Evolutionary conservation across 2,888 invertebrate genomes (phyloP).

Genomic region (Ganaspis brasiliensis): DNA sequence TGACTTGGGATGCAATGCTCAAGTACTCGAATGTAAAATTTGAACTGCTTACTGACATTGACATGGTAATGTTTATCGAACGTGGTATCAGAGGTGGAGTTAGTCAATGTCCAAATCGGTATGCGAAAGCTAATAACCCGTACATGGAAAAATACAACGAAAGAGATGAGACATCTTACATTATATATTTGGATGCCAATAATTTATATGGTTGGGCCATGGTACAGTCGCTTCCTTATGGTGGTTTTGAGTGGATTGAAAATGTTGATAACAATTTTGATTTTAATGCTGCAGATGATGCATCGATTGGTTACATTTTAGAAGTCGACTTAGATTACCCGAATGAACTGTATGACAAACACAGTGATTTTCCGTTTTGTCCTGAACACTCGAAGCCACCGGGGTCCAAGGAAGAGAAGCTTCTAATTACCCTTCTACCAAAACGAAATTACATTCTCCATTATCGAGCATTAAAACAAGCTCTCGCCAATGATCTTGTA

Average conservation of each 20-base stretch:
- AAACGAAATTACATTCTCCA: slow-evolving; percentile 67
- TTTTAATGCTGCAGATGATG: slow-evolving; percentile 20
- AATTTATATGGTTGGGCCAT: too few relatives aligned
- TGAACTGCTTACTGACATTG: too few relatives aligned
- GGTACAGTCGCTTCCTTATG: too few relatives aligned
- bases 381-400: slow-evolving; percentile 61
- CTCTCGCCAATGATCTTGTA: slow-evolving; percentile 62
- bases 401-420: slow-evolving; percentile 52
- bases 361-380: too few relatives aligned
- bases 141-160: neutral
- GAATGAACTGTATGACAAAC: slow-evolving; percentile 1
- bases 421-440: too few relatives aligned
- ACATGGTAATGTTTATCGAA: slow-evolving; percentile 12
- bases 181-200: neutral
- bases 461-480: slow-evolving; percentile 71
- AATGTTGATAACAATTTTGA: slow-evolving; percentile 3
- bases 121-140: neutral
- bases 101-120: neutral
- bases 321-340: neutral
- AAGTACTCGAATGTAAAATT: neutral
- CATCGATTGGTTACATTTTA: neutral
- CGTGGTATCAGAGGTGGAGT: neutral
- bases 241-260: neutral
- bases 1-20: slow-evolving; percentile 30
- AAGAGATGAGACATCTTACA: neutral